These are phyloP conservation scores for Zosterops japonicus DNA, from an alignment of 2,113 vertebrate genomes.

Conservation along the genomic window DNA sequence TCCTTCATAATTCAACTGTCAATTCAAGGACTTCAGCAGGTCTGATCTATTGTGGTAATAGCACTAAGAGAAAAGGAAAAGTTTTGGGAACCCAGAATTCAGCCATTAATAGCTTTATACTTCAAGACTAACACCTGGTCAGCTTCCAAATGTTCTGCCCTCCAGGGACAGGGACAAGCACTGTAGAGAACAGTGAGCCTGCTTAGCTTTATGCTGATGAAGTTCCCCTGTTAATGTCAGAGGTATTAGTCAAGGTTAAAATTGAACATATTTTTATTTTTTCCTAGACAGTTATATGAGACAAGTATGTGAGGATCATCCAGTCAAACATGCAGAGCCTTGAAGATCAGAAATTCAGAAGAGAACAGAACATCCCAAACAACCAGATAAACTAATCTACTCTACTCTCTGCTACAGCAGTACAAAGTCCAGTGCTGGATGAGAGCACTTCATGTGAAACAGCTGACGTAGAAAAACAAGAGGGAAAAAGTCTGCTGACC, in stretches of 20 bases:
- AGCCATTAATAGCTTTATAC: neutral
- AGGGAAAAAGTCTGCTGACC: neutral
- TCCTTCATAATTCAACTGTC: neutral
- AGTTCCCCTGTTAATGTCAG: neutral
- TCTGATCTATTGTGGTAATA: neutral
- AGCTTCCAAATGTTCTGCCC: neutral
- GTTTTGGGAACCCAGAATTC: neutral
- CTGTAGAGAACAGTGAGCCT: neutral
- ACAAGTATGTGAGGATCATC: neutral
- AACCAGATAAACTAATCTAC: conserved; percentile 14
- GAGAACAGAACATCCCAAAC: neutral
- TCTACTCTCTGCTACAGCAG: neutral
- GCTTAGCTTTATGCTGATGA: neutral
- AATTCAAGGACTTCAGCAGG: neutral
- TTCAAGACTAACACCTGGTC: neutral
- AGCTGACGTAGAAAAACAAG: neutral
- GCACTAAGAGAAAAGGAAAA: neutral
- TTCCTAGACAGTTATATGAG: neutral
- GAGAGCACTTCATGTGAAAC: conserved; percentile 6
- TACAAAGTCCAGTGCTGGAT: neutral
- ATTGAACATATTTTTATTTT: neutral
- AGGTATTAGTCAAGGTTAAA: neutral
- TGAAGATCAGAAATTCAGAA: neutral
- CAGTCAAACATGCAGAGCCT: neutral
- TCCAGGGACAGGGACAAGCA: neutral